A percentile compares a stretch with the other conserved stretches of the same genome.
Evolutionary conservation across 92 coral and sea anemone species (phyloP).

Genomic region (Anthopleura xanthogrammica): DNA sequence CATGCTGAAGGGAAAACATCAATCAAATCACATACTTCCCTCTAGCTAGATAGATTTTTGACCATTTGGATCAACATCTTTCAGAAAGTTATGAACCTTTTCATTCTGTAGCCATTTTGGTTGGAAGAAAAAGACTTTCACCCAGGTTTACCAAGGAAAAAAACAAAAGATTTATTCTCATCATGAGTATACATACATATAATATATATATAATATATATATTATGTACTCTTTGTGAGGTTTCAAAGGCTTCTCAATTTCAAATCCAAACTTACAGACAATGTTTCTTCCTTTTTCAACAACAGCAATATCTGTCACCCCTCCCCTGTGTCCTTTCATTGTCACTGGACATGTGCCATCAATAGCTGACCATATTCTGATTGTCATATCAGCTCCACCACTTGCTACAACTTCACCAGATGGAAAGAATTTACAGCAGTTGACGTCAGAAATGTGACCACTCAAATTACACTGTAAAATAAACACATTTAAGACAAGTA

Average conservation of each 20-base stretch:
- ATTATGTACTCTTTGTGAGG: too few species aligned
- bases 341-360: slow-evolving; percentile 95
- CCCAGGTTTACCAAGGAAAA: background rate
- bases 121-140: too few species aligned
- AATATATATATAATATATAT: too few species aligned
- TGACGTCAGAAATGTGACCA: slow-evolving; percentile 88
- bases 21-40: background rate
- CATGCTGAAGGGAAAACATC: slow-evolving; percentile 54
- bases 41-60: too few species aligned
- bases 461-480: slow-evolving; percentile 62
- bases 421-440: slow-evolving; percentile 89
- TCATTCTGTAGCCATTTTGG: too few species aligned
- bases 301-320: slow-evolving; percentile 80
- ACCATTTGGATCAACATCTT: too few species aligned
- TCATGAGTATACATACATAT: background rate
- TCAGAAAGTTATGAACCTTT: too few species aligned
- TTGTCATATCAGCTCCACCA: slow-evolving; percentile 90
- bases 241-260: background rate
- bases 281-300: slow-evolving; percentile 89
- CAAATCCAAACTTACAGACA: slow-evolving; percentile 60
- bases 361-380: slow-evolving; percentile 95
- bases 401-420: slow-evolving; percentile 94
- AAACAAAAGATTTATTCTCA: background rate
- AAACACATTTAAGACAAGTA: background rate
- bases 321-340: slow-evolving; percentile 87